A percentile compares a stretch with the other conserved stretches of the same genome.
These are phyloP conservation scores for Bujurquina vittata DNA, from an alignment of 2,113 vertebrate genomes.

Conservation along the genomic window DNA sequence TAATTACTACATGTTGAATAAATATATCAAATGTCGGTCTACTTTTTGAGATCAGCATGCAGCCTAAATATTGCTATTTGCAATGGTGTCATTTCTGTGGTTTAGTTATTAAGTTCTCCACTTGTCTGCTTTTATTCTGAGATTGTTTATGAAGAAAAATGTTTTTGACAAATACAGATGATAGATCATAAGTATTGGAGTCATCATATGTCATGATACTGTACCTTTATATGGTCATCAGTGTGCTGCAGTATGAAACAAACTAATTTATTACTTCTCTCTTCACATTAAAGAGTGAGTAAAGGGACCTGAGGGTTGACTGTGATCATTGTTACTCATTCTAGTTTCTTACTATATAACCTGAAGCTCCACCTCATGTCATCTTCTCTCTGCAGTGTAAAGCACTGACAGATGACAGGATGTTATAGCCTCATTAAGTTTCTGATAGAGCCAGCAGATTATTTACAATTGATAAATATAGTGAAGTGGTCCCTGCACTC, in stretches of 20 bases:
- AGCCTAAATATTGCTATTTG: neutral
- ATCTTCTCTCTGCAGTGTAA: neutral
- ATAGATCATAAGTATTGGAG: neutral
- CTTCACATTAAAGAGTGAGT: neutral
- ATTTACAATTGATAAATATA: neutral
- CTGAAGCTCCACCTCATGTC: neutral
- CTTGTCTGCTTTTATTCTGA: neutral
- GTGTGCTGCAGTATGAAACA: neutral
- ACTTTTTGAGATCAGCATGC: neutral
- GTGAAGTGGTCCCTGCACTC: neutral
- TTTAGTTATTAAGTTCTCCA: neutral
- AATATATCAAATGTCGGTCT: neutral
- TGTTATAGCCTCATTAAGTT: neutral
- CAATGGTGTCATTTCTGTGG: neutral
- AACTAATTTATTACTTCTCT: neutral
- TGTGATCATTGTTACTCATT: neutral
- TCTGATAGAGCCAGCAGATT: conserved; percentile 8
- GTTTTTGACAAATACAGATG: neutral
- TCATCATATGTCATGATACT: neutral
- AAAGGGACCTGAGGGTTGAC: neutral
- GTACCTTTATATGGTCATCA: neutral
- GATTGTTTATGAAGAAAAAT: neutral
- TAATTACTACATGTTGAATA: neutral
- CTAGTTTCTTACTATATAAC: neutral
- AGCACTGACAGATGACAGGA: neutral